Evolutionary conservation across 1,140 invertebrate genomes (phyloP).

Genomic region (Archivesica marissinica): DNA sequence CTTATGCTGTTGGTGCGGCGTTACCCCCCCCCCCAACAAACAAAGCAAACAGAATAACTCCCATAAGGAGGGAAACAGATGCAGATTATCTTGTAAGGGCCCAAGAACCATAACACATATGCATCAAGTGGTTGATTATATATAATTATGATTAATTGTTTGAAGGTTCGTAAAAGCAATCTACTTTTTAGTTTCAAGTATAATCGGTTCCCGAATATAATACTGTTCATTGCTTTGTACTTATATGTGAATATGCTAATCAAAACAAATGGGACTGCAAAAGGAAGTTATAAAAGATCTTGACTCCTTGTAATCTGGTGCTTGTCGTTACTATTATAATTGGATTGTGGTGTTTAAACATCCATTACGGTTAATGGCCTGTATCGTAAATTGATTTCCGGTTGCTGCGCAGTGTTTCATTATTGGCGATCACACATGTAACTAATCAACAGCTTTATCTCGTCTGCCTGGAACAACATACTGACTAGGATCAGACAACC

Average conservation of each 20-base stretch:
- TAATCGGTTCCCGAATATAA: no score
- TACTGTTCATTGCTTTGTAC: neutral
- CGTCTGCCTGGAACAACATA: no score
- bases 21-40: no score
- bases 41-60: no score
- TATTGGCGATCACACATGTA: neutral
- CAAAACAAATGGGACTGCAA: neutral
- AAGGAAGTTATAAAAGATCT: neutral
- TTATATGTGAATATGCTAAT: neutral
- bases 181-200: no score
- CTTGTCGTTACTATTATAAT: neutral
- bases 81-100: no score
- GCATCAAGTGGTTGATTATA: no score
- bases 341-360: neutral
- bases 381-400: slow-evolving; percentile 24
- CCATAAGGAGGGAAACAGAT: no score
- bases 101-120: no score
- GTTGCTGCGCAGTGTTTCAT: neutral
- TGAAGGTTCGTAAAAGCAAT: no score
- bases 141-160: no score
- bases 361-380: neutral
- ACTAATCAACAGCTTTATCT: neutral
- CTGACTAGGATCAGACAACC: neutral
- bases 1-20: no score
- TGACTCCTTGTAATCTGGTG: neutral